Base-by-base conservation (phyloP, 2,113 vertebrate species). In the Nesogale talazaci region DNA sequence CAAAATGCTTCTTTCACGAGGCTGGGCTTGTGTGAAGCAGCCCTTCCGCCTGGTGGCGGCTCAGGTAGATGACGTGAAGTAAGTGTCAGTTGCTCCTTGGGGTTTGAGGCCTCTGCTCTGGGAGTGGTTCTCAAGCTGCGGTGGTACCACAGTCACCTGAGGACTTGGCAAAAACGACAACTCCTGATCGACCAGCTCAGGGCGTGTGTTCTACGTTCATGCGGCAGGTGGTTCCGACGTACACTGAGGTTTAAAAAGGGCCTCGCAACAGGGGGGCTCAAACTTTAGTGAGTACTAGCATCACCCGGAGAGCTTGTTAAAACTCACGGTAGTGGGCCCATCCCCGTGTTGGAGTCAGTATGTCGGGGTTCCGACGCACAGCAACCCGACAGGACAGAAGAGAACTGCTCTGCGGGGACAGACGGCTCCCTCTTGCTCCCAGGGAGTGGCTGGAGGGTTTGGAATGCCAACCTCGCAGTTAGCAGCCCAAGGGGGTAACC, bases 41-140 rank as follows among this genome's bases (percentile, higher is more conserved):
- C 0, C 1, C 29, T 92, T 34, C 61, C 52, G 83, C 29, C 20
- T 38, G 17, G 36, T 46, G 27, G 65, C 38, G 27, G 57, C 72
- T 92, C 81, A 65, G 27, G 34, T 20, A 25, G 61, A 75, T 83
- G 90, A 56, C 72, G 10, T 74, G 61, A 93, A 91, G 34, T 70
- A 78, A 81, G 38, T 23, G 7, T 92, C 36, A 77, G 29, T 20
- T 77, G 23, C 4, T 11, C 40, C n/a, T 25, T 78, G 84, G 25
- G 80, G 65, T 75, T 82, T 74, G 40, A 90, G 79, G 76, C 23
- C 22, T 56, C 46, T 67, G 70, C 67, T 70, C 70, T 83, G 46
- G 46, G 46, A 86, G 70, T 70, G 38, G 36, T 88, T 79, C 56
- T 88, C 63, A 56, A 40, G 85, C 11, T 34, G 20, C 31, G 40